These are phyloP conservation scores for Eupithecia subumbrata DNA, from an alignment of 2,888 invertebrate genomes.

Conservation along the genomic window DNA sequence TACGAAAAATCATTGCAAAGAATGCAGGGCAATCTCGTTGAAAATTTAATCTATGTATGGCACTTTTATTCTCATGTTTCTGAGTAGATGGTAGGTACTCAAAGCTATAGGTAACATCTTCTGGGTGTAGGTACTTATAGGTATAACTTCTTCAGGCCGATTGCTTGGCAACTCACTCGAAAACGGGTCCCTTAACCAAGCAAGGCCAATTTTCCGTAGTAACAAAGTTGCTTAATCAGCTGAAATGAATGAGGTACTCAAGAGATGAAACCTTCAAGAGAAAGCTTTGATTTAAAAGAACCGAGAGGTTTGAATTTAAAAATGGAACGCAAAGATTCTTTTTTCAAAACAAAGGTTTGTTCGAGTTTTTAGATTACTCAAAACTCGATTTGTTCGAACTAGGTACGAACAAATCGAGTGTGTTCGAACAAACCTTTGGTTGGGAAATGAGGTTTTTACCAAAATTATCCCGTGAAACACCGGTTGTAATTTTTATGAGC, in stretches of 20 bases:
- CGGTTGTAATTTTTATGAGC: not conserved
- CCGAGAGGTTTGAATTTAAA: not conserved
- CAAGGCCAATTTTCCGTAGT: not conserved
- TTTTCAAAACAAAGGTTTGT: slow-evolving; percentile 7
- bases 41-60: not conserved
- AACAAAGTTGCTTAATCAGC: slow-evolving; percentile 7
- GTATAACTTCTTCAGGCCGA: not conserved
- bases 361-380: not conserved
- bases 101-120: not conserved
- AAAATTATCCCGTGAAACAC: not conserved
- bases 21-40: not conserved
- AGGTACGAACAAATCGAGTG: no score
- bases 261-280: not conserved
- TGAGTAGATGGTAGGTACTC: not conserved
- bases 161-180: not conserved
- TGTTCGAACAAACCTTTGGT: no score
- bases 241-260: slow-evolving; percentile 8
- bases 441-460: not conserved
- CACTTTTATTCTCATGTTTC: not conserved
- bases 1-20: not conserved
- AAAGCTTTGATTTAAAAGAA: not conserved
- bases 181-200: not conserved
- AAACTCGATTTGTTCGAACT: no score
- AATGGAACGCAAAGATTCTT: not conserved
- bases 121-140: not conserved